Conservation (phyloP, 1,140 invertebrate genomes). For the Amyelois transitella region DNA sequence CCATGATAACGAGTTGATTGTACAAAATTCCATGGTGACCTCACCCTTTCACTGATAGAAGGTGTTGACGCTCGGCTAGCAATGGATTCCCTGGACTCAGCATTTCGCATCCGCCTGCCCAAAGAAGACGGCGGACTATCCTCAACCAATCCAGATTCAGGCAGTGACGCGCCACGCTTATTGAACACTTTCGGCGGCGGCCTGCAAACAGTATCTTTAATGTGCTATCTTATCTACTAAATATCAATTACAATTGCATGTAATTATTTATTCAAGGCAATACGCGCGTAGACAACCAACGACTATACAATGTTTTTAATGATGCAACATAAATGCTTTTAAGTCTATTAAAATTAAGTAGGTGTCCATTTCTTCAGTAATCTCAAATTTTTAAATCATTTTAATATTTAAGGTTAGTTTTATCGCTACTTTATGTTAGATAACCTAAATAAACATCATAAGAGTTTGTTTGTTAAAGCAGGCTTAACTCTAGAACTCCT, state of each 20-base stretch:
- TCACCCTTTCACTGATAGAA: slow-evolving; percentile 70
- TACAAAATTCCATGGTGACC: slow-evolving; percentile 9
- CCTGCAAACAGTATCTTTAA: slow-evolving; percentile 39
- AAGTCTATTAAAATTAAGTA: too few species aligned
- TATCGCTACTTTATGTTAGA: too few species aligned
- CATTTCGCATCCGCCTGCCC: slow-evolving; percentile 53
- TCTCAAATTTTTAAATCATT: too few species aligned
- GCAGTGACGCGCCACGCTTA: slow-evolving; percentile 71
- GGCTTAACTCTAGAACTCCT: too few species aligned
- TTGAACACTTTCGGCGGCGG: slow-evolving; percentile 78
- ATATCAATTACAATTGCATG: not conserved
- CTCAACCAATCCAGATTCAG: slow-evolving; percentile 72
- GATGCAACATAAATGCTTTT: too few species aligned
- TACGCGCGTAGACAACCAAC: slow-evolving; percentile 10
- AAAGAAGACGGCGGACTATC: slow-evolving; percentile 70
- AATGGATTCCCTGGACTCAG: slow-evolving; percentile 68
- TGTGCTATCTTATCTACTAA: not conserved
- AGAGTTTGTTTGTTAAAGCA: too few species aligned
- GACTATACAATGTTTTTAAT: too few species aligned
- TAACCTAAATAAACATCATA: too few species aligned
- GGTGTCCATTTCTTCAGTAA: too few species aligned
- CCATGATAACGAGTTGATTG: too few species aligned
- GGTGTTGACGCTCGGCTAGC: slow-evolving; percentile 69
- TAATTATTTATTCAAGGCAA: not conserved
- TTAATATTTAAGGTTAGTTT: too few species aligned